Evolutionary conservation across 2,888 invertebrate species (phyloP), one percentile per base, ranked within the genome.

Genomic region (Therioaphis trifolii): DNA sequence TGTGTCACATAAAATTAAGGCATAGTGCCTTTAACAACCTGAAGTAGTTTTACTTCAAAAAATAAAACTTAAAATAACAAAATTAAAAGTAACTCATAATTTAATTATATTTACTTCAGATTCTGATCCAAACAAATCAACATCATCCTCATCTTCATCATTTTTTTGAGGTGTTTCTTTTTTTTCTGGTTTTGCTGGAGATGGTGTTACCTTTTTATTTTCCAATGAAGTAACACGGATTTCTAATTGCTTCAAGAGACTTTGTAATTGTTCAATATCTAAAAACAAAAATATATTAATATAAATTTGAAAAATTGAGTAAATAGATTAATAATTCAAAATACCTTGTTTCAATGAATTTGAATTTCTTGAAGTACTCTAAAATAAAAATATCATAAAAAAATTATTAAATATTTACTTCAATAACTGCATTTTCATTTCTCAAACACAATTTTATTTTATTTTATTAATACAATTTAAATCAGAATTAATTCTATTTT

Each of bases 81-180:
- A n/a, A n/a, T n/a, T n/a, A n/a, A n/a, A n/a, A n/a, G n/a, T n/a
- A n/a, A n/a, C 35, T 35, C 7, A 74, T 55, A 7, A 71, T 49
- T 0, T 40, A 86, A 27, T 71, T 78, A n/a, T n/a, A n/a, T 86
- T 87, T 87, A 90, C 91, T 86, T 94, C 95, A 86, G 94, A 94
- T 86, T 95, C 95, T 74, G 95, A 95, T 52, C 92, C 95, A 89
- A 95, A 95, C 0, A 95, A 90, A 89, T 95, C 95, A 12, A 95
- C 93, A 87, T 93, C 94, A 89, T 93, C 93, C 88, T 94, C 94
- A 82, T 92, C 92, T 82, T 92, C 92, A 27, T 91, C 90, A 9
- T 87, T 87, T 49, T 63, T 21, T 84, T 78, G 63, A 2, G 61
- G 24, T 27, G 71, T 21, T 68, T 68, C 61, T 75, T 79, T 74